phyloP scores from a whole-genome alignment of 1,140 invertebrate species.

The Odontomachus brunneus region DNA sequence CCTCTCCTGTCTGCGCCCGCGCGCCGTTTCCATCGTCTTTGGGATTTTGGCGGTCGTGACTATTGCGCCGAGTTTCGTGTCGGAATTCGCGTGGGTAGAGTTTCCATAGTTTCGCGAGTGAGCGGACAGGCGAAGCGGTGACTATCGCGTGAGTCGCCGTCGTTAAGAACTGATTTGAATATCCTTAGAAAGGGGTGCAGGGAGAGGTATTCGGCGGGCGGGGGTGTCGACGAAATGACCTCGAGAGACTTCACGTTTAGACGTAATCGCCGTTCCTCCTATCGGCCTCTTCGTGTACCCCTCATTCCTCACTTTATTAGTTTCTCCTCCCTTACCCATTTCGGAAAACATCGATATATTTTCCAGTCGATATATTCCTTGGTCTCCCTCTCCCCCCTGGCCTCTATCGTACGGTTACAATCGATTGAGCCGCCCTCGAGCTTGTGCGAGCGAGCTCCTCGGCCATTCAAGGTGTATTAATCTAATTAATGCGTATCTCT shows the following conservation, averaged over 20 bases:
- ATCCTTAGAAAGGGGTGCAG: constrained; percentile 55
- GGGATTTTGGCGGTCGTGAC: constrained; percentile 9
- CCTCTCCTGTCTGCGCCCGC: background rate
- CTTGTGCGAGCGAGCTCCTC: too few relatives aligned
- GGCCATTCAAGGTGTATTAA: too few relatives aligned
- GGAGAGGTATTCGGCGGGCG: background rate
- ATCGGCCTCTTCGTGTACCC: constrained; percentile 15
- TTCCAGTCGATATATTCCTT: too few relatives aligned
- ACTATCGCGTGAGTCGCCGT: constrained; percentile 59
- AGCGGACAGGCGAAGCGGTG: background rate
- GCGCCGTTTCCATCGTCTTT: background rate
- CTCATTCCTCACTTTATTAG: background rate
- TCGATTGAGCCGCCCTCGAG: too few relatives aligned
- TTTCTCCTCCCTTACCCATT: background rate
- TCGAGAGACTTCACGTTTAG: constrained; percentile 66
- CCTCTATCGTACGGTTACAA: too few relatives aligned
- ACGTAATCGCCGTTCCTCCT: constrained; percentile 60
- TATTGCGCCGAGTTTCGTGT: constrained; percentile 14
- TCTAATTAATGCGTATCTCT: too few relatives aligned
- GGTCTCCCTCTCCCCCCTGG: too few relatives aligned
- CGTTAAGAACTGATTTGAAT: constrained; percentile 69
- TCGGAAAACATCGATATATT: constrained; percentile 32
- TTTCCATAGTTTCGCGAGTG: constrained; percentile 36
- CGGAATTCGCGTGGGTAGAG: constrained; percentile 43
- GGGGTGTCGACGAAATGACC: constrained; percentile 59